These are phyloP conservation scores for Theristicus caerulescens DNA, from an alignment of 2,113 vertebrate genomes.

Conservation along the genomic window DNA sequence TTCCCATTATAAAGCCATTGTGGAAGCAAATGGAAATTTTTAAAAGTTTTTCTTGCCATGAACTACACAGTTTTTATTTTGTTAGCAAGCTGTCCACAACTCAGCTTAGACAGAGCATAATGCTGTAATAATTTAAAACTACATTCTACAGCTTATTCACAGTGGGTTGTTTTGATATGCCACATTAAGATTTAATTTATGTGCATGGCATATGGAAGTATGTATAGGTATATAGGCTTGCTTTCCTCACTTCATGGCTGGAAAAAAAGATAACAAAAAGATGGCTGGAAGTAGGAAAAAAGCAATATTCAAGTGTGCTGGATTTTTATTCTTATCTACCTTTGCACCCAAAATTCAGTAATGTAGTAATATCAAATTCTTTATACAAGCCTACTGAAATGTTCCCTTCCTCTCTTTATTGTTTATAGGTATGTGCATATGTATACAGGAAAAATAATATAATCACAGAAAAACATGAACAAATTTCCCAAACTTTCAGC, in stretches of 20 bases:
- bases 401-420: background rate
- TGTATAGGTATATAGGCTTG: background rate
- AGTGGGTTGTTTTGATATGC: background rate
- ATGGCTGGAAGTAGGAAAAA: background rate
- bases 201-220: background rate
- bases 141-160: background rate
- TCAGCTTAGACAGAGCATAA: background rate
- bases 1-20: background rate
- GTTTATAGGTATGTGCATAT: background rate
- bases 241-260: slow-evolving; percentile 1
- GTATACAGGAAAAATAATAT: background rate
- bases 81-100: background rate
- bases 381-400: background rate
- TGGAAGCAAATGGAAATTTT: background rate
- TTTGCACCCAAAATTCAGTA: background rate
- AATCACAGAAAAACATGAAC: background rate
- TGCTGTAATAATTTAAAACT: background rate
- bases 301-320: background rate
- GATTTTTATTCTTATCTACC: slow-evolving; percentile 14
- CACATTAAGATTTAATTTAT: slow-evolving; percentile 40
- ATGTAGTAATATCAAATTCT: background rate
- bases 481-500: background rate
- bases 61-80: background rate
- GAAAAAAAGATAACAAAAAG: slow-evolving; percentile 23
- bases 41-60: background rate